Evolutionary conservation across 1,140 invertebrate genomes (phyloP).

Genomic region (Dufourea novaeangliae): DNA sequence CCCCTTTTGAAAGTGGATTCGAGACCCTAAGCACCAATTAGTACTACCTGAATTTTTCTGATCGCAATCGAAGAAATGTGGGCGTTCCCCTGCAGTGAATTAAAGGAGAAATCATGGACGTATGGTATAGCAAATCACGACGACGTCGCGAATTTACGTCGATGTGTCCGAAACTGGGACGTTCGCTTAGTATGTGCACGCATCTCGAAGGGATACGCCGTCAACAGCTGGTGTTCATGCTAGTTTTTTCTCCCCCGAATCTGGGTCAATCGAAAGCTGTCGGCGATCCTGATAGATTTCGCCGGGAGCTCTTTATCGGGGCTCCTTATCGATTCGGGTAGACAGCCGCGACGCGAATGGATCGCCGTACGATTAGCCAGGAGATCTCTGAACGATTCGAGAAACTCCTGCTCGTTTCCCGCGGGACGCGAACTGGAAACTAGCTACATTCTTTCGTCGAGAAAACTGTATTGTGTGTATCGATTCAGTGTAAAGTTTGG

Average conservation of each 20-base stretch:
- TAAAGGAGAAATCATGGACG: no score
- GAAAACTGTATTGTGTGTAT: constrained; percentile 10
- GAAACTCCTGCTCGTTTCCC: constrained; percentile 20
- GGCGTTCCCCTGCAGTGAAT: no score
- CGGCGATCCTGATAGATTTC: constrained; percentile 65
- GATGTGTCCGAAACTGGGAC: not conserved
- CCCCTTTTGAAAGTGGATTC: no score
- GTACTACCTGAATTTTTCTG: no score
- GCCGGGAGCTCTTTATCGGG: constrained; percentile 45
- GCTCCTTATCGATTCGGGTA: constrained; percentile 51
- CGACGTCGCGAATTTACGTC: no score
- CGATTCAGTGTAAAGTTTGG: constrained; percentile 25
- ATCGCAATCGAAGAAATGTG: no score
- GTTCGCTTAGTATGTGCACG: constrained; percentile 29
- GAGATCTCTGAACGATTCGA: constrained; percentile 41
- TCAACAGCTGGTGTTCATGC: constrained; percentile 45
- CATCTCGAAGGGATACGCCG: constrained; percentile 9
- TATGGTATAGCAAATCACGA: no score
- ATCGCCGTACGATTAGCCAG: constrained; percentile 62
- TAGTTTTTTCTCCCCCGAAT: constrained; percentile 36
- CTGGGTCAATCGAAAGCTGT: constrained; percentile 68
- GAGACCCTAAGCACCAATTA: no score
- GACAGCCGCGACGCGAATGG: constrained; percentile 61
- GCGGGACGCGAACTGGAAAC: not conserved
- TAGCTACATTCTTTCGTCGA: constrained; percentile 24